Conservation (phyloP, 2,888 invertebrate species). For the Hyppa rectilinea region DNA sequence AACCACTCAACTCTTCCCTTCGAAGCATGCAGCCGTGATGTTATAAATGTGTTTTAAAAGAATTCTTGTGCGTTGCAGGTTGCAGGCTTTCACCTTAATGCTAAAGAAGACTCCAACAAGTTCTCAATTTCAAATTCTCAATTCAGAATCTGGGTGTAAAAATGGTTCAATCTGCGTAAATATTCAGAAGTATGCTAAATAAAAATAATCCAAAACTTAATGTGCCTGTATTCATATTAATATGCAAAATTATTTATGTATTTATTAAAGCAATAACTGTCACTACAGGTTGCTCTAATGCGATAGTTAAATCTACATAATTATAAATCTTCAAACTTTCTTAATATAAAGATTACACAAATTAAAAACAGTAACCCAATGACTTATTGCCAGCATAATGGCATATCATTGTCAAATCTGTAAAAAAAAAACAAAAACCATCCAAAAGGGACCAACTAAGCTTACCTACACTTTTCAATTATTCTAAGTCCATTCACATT, state of each 20-base stretch:
- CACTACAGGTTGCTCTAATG: too few relatives aligned
- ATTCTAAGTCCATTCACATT: slow-evolving; percentile 10
- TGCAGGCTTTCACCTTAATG: not conserved
- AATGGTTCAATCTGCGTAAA: not conserved
- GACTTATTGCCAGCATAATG: not conserved
- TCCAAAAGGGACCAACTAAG: not conserved
- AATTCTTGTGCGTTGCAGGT: too few relatives aligned
- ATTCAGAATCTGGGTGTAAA: not conserved
- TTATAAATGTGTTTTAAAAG: too few relatives aligned
- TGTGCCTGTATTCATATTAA: not conserved
- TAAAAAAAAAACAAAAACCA: slow-evolving; percentile 1
- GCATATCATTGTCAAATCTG: not conserved
- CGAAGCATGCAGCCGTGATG: too few relatives aligned
- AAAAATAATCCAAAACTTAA: not conserved
- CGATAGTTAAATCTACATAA: too few relatives aligned
- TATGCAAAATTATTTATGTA: too few relatives aligned
- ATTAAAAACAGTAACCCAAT: slow-evolving; percentile 1
- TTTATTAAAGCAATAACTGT: too few relatives aligned
- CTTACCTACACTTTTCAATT: not conserved
- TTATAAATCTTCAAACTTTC: too few relatives aligned
- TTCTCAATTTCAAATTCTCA: not conserved
- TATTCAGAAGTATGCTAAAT: not conserved
- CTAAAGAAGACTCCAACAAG: not conserved
- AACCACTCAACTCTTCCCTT: too few relatives aligned
- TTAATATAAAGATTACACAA: not conserved